Conservation (phyloP, 2,888 invertebrate genomes). For the Baccha elongata region DNA sequence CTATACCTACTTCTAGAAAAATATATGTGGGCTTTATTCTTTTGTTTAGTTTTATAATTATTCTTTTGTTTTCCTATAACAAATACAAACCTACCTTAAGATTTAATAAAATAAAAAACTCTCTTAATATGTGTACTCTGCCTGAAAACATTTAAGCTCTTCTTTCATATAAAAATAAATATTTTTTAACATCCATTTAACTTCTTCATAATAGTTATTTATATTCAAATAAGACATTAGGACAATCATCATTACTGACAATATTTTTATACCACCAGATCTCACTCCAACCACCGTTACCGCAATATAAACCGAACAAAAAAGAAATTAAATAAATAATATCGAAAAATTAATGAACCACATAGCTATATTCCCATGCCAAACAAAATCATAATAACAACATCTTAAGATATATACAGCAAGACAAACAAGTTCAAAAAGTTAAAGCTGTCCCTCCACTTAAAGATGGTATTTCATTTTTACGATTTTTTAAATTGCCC, state of each 20-base stretch:
- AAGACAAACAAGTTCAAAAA: conserved; percentile 60
- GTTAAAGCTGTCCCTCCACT: conserved; percentile 37
- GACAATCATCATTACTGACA: background rate
- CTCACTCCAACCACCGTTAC: background rate
- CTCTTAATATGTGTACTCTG: no score
- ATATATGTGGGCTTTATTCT: no score
- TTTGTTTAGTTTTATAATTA: no score
- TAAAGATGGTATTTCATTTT: conserved; percentile 66
- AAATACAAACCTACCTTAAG: no score
- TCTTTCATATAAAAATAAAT: background rate
- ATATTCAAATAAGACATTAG: background rate
- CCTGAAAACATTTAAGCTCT: background rate
- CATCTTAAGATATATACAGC: background rate
- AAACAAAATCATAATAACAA: conserved; percentile 49
- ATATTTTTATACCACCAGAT: background rate
- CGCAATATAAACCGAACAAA: no score
- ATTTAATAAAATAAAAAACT: no score
- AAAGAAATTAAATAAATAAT: conserved; percentile 29
- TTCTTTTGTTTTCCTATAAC: no score
- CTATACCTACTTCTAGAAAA: no score
- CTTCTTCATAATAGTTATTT: background rate
- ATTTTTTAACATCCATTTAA: background rate
- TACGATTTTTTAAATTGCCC: conserved; percentile 70
- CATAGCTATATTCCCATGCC: conserved; percentile 31
- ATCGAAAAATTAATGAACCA: conserved; percentile 41